Percentiles rank a stretch among this genome's conserved stretches.
phyloP scores from a whole-genome alignment of 2,113 vertebrate genomes.

The Acrocephalus kingi region DNA sequence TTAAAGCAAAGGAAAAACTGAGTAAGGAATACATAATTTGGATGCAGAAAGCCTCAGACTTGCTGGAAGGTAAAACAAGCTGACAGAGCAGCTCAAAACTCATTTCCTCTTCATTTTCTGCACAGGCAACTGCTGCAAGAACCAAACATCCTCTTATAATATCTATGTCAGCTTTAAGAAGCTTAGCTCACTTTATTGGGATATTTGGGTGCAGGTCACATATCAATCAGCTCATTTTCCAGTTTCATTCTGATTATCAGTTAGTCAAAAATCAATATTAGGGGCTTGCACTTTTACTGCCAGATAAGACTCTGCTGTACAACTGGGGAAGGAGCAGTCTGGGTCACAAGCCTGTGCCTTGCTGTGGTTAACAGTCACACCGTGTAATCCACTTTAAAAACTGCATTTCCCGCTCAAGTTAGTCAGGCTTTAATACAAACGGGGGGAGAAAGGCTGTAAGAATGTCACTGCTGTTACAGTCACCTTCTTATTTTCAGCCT shows the following conservation, averaged over 20 bases:
- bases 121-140: background rate
- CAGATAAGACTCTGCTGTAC: background rate
- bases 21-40: background rate
- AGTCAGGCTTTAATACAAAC: background rate
- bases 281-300: background rate
- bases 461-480: background rate
- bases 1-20: background rate
- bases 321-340: background rate
- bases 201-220: background rate
- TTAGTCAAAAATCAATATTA: slow-evolving; percentile 26
- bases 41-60: background rate
- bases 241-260: background rate
- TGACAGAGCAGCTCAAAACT: background rate
- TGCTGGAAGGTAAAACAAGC: background rate
- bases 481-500: background rate
- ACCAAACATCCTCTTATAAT: background rate
- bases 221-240: background rate
- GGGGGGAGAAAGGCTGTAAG: background rate
- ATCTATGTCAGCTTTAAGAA: slow-evolving; percentile 29
- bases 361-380: background rate
- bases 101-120: background rate
- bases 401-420: background rate
- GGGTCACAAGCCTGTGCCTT: background rate
- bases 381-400: background rate
- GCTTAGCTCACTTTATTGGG: background rate